These are phyloP conservation scores for Tenualosa ilisha DNA, from an alignment of 2,797 vertebrate genomes.

Conservation along the genomic window DNA sequence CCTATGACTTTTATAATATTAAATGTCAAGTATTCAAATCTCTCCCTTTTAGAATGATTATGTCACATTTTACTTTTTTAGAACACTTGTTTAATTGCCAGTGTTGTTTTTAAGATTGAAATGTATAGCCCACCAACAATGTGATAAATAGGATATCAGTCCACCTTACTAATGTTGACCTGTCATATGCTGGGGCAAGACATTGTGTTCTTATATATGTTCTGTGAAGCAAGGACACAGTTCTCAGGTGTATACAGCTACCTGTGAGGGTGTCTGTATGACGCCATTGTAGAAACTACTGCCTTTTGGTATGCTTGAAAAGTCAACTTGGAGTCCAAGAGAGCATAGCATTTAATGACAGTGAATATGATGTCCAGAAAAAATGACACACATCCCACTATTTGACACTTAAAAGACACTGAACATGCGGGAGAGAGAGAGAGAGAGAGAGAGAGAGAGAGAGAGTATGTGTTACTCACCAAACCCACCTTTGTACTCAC, in stretches of 20 bases:
- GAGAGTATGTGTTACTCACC: not conserved
- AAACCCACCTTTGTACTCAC: not conserved
- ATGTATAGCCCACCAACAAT: no score
- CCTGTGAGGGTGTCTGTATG: not conserved
- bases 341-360: not conserved
- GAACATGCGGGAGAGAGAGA: no score
- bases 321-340: not conserved
- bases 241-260: not conserved
- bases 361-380: not conserved
- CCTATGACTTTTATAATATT: not conserved
- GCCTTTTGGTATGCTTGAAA: not conserved
- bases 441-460: no score
- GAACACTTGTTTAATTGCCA: not conserved
- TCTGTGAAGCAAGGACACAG: not conserved
- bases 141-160: no score
- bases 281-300: not conserved
- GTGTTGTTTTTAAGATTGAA: no score
- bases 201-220: not conserved
- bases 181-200: not conserved
- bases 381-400: not conserved
- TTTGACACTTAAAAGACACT: no score
- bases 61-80: not conserved
- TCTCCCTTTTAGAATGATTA: not conserved
- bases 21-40: not conserved
- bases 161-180: not conserved